Evolutionary conservation across 2,113 vertebrate genomes (phyloP).

Genomic region (Cyprinodon variegatus): DNA sequence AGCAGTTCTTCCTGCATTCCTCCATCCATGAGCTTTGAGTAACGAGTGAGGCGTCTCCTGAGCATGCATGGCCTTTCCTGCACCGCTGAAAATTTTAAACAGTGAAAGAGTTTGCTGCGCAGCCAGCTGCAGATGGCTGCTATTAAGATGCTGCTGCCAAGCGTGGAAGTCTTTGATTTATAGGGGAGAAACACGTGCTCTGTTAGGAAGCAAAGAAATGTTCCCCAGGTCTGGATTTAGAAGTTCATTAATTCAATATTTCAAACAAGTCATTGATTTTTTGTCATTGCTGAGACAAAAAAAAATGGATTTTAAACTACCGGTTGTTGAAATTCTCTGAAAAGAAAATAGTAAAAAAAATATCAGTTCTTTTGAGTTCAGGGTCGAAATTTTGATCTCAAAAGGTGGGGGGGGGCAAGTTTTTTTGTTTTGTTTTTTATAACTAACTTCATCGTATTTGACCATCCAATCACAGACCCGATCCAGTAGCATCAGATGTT

Average conservation of each 20-base stretch:
- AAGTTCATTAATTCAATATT: background rate
- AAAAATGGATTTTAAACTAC: background rate
- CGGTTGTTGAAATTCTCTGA: too few species aligned
- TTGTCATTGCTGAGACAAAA: background rate
- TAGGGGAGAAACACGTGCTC: conserved; percentile 27
- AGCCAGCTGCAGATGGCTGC: conserved; percentile 66
- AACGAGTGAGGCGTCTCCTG: conserved; percentile 18
- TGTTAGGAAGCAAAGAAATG: background rate
- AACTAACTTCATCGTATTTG: too few species aligned
- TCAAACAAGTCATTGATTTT: background rate
- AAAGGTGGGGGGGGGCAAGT: too few species aligned
- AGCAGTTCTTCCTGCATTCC: conserved; percentile 27
- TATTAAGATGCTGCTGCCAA: conserved; percentile 59
- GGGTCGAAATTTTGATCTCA: too few species aligned
- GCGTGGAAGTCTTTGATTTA: conserved; percentile 1
- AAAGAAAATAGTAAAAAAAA: too few species aligned
- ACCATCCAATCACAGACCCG: too few species aligned
- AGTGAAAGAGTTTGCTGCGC: conserved; percentile 23
- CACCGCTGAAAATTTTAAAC: conserved; percentile 55
- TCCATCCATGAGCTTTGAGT: conserved; percentile 5
- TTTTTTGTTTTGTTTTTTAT: too few species aligned
- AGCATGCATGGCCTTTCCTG: conserved; percentile 16
- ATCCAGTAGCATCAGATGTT: too few species aligned
- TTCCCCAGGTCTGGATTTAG: background rate
- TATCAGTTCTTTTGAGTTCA: too few species aligned